Evolutionary conservation across 1,140 invertebrate species (phyloP).

Genomic region (Venustaconcha ellipsiformis): DNA sequence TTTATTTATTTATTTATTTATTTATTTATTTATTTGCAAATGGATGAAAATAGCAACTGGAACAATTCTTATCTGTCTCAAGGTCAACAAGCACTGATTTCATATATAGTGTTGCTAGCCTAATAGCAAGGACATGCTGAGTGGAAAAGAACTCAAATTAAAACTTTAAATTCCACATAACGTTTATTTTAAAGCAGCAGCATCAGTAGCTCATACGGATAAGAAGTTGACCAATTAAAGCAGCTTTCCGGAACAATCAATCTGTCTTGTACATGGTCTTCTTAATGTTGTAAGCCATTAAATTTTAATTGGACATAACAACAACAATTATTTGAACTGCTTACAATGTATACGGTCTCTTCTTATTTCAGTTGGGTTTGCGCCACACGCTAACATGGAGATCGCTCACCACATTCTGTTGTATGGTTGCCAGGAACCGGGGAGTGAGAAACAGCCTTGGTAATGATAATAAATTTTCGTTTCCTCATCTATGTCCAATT

Average conservation of each 20-base stretch:
- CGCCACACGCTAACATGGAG: constrained; percentile 91
- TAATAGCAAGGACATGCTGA: no score
- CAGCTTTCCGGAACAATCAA: not conserved
- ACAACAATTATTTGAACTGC: not conserved
- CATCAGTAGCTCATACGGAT: not conserved
- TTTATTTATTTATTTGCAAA: no score
- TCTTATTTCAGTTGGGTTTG: constrained; percentile 81
- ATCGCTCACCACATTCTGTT: constrained; percentile 96
- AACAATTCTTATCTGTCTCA: no score
- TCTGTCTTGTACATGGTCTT: not conserved
- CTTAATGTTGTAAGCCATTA: not conserved
- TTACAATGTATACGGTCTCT: no score
- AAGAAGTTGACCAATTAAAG: not conserved
- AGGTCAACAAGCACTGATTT: no score
- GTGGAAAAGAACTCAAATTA: no score
- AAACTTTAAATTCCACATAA: no score
- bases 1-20: no score
- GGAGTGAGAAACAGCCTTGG: constrained; percentile 84
- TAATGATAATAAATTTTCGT: constrained; percentile 54
- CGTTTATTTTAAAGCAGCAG: no score
- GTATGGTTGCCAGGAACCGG: constrained; percentile 91
- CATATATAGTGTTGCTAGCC: no score
- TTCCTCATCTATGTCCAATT: not conserved
- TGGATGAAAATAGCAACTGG: no score
- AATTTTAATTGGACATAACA: not conserved